Evolutionary conservation across 2,797 vertebrate genomes (phyloP).

Genomic region (Manis pentadactyla): DNA sequence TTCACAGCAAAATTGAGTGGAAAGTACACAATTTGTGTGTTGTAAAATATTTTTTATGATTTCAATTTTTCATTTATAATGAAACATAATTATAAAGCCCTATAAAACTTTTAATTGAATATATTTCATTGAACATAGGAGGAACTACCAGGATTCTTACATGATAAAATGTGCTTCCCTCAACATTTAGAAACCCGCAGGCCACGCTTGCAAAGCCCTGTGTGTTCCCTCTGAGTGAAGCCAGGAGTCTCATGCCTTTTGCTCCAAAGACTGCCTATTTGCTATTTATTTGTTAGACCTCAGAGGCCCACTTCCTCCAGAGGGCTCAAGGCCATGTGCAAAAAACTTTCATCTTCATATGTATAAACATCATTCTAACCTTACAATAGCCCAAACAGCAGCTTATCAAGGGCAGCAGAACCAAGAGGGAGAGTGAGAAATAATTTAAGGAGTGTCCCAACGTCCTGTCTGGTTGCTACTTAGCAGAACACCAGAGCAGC

Average conservation of each 20-base stretch:
- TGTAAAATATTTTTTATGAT: not conserved
- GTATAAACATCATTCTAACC: not conserved
- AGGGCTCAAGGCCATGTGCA: not conserved
- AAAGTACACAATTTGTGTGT: not conserved
- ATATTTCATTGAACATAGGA: not conserved
- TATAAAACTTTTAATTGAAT: not conserved
- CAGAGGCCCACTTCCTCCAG: not conserved
- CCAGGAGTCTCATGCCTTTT: not conserved
- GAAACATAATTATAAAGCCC: not conserved
- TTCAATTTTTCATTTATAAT: constrained; percentile 17
- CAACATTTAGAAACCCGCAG: not conserved
- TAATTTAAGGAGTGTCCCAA: accelerated
- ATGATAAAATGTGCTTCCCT: not conserved
- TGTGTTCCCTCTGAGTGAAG: not conserved
- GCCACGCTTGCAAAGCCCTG: not conserved
- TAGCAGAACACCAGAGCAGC: not conserved
- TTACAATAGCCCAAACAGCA: not conserved
- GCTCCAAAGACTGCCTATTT: not conserved
- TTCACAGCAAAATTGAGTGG: not conserved
- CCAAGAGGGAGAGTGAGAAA: not conserved
- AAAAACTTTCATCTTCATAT: not conserved
- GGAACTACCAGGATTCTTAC: not conserved
- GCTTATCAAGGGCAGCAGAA: not conserved
- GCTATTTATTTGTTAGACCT: constrained; percentile 34
- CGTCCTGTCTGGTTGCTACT: not conserved